Conservation (phyloP, 2,888 invertebrate genomes). For the Drosophila crucigera region DNA sequence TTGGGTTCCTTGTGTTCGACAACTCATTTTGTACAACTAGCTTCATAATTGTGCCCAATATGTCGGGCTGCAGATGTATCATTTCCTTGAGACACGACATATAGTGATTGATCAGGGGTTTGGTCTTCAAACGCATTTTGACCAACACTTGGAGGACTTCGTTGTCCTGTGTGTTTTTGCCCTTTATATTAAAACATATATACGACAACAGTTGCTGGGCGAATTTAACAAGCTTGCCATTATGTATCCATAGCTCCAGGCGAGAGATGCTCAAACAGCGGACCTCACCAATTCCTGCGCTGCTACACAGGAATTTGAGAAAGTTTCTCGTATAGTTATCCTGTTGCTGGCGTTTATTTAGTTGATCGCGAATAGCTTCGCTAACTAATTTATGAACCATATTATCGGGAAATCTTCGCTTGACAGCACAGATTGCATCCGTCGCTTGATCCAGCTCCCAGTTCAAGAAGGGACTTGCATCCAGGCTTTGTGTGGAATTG, state of each 20-base stretch:
- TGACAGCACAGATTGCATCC: constrained; percentile 86
- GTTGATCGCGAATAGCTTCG: constrained; percentile 94
- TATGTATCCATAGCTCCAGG: constrained; percentile 97
- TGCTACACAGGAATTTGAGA: constrained; percentile 92
- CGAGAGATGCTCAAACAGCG: constrained; percentile 86
- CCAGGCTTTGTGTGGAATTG: constrained; percentile 83
- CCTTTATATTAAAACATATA: constrained; percentile 95
- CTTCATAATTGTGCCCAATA: constrained; percentile 93
- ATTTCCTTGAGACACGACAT: constrained; percentile 96
- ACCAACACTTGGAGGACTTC: constrained; percentile 93
- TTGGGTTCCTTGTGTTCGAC: constrained; percentile 95
- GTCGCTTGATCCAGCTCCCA: constrained; percentile 84
- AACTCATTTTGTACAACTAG: constrained; percentile 98
- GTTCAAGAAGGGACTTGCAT: constrained; percentile 83
- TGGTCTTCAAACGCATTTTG: constrained; percentile 96
- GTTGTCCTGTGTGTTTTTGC: constrained; percentile 88
- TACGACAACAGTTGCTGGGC: constrained; percentile 96
- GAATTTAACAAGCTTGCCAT: constrained; percentile 96
- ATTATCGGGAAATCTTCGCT: constrained; percentile 86
- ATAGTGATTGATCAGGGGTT: constrained; percentile 95
- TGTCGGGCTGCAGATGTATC: constrained; percentile 93
- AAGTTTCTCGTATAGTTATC: constrained; percentile 96
- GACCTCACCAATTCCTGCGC: constrained; percentile 94
- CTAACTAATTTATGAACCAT: constrained; percentile 90
- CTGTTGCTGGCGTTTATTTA: constrained; percentile 93